These are phyloP conservation scores for Epinotia bilunana DNA, from an alignment of 2,888 invertebrate species.

Conservation along the genomic window DNA sequence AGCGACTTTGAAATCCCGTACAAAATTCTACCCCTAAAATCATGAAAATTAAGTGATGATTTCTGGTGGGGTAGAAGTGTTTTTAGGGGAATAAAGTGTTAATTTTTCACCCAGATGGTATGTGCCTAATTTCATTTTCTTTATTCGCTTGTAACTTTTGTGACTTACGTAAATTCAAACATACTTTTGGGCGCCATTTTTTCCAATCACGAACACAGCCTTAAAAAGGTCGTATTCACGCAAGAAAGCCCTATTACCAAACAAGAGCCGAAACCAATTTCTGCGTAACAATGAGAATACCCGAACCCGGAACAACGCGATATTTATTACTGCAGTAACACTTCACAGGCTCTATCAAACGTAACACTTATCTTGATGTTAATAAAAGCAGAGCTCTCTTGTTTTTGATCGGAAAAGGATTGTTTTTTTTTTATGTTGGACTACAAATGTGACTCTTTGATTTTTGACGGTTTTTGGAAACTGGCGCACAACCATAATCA, in stretches of 20 bases:
- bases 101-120: too few relatives aligned
- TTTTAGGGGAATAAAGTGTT: too few relatives aligned
- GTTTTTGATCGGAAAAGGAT: neutral
- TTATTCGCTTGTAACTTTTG: too few relatives aligned
- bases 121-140: too few relatives aligned
- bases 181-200: constrained; percentile 16
- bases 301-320: constrained; percentile 24
- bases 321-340: constrained; percentile 40
- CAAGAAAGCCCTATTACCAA: constrained; percentile 21
- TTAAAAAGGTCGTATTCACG: neutral
- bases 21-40: too few relatives aligned
- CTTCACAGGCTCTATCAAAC: constrained; percentile 25
- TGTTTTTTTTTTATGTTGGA: neutral
- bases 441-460: constrained; percentile 1
- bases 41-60: too few relatives aligned
- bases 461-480: neutral
- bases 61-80: too few relatives aligned
- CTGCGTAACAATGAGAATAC: constrained; percentile 29
- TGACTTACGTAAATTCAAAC: neutral
- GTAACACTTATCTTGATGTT: constrained; percentile 32
- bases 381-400: constrained; percentile 22
- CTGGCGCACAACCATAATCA: too few relatives aligned
- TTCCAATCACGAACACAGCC: neutral
- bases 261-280: constrained; percentile 37
- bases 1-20: too few relatives aligned